Base-by-base conservation (phyloP, 2,888 invertebrate genomes). In the Andrena trimmerana region DNA sequence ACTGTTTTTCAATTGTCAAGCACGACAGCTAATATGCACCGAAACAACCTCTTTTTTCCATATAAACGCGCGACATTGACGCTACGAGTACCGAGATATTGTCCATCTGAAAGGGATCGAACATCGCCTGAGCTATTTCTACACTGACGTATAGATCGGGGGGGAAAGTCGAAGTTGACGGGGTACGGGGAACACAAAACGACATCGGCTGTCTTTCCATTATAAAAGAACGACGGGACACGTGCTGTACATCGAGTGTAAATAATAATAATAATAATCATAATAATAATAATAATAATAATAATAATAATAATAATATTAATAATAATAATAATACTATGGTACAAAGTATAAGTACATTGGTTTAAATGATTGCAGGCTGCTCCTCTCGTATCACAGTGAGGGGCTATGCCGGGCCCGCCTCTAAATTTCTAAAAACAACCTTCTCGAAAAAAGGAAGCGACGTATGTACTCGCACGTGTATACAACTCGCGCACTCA, bases 381-480 rank as follows among this genome's bases (percentile, higher is more conserved):
- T 94, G 94, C 94, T 94, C 94, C 94, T 93, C 94, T 94, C 93
- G 92, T 94, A 94, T 94, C 94, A 94, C 94, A 94, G 93, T 93
- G 94, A 94, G 94, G 94, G 93, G 93, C 93, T 92, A 92, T 93
- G 94, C 94, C 94, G 93, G 94, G 93, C 94, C 94, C 94, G 94
- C 94, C 90, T 92, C 71, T 76, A 83, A 83, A 82, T 80, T 85
- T 57, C 63, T 86, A 87, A 27, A 69, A 92, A 88, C 92, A 67
- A 65, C 63, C 77, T 75, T 79, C 74, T 76, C 59, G 52, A 62
- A 36, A 63, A 68, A 84, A 70, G 74, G 67, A 85, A 78, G 78
- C 80, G 59, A 78, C 72, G 71, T 85, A 78, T 68, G 72, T 71
- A 69, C 78, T 81, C 86, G 73, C 83, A 68, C 81, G 77, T 72